These are phyloP conservation scores for Remorina albescens DNA, from an alignment of 2,797 vertebrate species.

Conservation along the genomic window DNA sequence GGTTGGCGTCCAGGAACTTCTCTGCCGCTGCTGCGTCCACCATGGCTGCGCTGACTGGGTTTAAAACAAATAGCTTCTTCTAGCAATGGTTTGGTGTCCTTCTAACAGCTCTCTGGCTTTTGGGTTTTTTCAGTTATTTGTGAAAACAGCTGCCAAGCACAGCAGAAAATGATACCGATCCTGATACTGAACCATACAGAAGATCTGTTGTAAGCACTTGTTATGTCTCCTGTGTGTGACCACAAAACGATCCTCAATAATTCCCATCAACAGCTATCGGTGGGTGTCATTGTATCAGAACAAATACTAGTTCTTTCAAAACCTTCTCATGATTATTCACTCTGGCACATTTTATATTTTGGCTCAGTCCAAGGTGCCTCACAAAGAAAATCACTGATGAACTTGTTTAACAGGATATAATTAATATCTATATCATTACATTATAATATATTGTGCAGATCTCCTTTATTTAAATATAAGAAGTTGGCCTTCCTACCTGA, in stretches of 20 bases:
- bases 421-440: too few species aligned
- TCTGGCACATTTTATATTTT: background rate
- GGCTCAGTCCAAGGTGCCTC: background rate
- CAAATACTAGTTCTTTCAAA: background rate
- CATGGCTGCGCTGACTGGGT: conserved; percentile 73
- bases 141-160: background rate
- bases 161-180: background rate
- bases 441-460: background rate
- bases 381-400: background rate
- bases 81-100: background rate
- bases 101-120: background rate
- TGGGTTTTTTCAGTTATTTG: background rate
- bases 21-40: conserved; percentile 88
- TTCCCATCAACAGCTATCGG: background rate
- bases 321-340: background rate
- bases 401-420: background rate
- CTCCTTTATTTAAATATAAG: background rate
- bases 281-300: background rate
- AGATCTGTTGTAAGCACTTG: too few species aligned
- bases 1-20: conserved; percentile 90
- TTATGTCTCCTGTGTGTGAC: background rate
- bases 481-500: conserved; percentile 50
- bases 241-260: background rate
- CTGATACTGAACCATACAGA: background rate
- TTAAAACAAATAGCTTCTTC: background rate